Evolutionary conservation across 2,888 invertebrate species (phyloP).

Genomic region (Callyntrura sp.): DNA sequence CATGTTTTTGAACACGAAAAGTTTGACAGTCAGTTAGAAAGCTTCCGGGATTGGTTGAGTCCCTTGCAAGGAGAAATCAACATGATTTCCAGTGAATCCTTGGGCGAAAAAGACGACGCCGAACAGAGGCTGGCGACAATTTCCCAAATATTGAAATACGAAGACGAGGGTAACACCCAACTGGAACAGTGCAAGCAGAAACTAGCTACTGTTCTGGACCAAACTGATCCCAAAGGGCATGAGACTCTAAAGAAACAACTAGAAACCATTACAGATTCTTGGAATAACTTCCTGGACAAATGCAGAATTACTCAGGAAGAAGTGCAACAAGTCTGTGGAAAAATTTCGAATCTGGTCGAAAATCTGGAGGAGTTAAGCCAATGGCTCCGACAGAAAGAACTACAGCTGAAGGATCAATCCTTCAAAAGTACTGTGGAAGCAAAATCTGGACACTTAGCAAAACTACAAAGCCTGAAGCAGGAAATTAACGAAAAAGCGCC

Average conservation of each 20-base stretch:
- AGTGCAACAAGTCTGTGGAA: slow-evolving; percentile 91
- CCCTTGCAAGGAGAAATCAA: slow-evolving; percentile 92
- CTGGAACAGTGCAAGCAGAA: slow-evolving; percentile 90
- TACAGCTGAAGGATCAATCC: slow-evolving; percentile 93
- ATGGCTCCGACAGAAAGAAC: slow-evolving; percentile 95
- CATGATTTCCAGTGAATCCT: slow-evolving; percentile 91
- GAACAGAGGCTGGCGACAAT: slow-evolving; percentile 88
- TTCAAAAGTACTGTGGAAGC: slow-evolving; percentile 94
- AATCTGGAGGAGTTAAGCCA: slow-evolving; percentile 91
- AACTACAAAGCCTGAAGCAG: slow-evolving; percentile 90
- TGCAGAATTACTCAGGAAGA: slow-evolving; percentile 91
- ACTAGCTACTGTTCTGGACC: slow-evolving; percentile 90
- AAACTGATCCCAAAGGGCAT: slow-evolving; percentile 92
- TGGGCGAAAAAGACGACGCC: slow-evolving; percentile 92
- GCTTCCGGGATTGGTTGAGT: slow-evolving; percentile 93
- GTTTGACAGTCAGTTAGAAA: slow-evolving; percentile 90
- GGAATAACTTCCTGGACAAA: slow-evolving; percentile 91
- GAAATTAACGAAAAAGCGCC: slow-evolving; percentile 89
- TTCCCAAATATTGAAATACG: slow-evolving; percentile 66
- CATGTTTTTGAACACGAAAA: slow-evolving; percentile 93
- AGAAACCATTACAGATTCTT: slow-evolving; percentile 90
- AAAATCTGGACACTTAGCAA: slow-evolving; percentile 92
- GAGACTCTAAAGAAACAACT: slow-evolving; percentile 90
- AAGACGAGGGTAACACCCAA: slow-evolving; percentile 87
- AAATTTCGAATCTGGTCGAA: slow-evolving; percentile 93